Conservation (phyloP, 2,888 invertebrate genomes). For the Tiliacea aurago region DNA sequence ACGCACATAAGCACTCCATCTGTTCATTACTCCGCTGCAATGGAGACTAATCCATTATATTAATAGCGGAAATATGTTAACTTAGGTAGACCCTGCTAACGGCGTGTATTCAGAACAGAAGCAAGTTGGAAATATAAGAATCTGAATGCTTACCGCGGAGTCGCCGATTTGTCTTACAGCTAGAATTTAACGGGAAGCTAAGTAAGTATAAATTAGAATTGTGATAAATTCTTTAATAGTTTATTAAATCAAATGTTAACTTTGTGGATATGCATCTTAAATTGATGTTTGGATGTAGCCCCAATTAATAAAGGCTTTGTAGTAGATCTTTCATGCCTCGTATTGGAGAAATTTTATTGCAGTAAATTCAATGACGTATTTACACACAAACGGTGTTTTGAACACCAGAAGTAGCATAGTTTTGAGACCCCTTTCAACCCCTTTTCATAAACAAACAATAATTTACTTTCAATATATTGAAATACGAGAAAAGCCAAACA, state of each 20-base stretch:
- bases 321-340: constrained; percentile 40
- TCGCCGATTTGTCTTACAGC: constrained; percentile 48
- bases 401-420: constrained; percentile 27
- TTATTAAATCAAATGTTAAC: constrained; percentile 53
- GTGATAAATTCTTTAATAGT: constrained; percentile 64
- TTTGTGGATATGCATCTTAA: constrained; percentile 48
- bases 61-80: constrained; percentile 54
- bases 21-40: constrained; percentile 40
- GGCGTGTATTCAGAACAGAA: constrained; percentile 47
- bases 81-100: constrained; percentile 44
- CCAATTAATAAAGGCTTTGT: constrained; percentile 54
- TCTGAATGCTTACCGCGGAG: constrained; percentile 48
- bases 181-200: constrained; percentile 38
- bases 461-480: not conserved
- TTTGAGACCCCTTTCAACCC: not conserved
- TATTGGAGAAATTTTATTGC: constrained; percentile 37
- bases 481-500: not conserved
- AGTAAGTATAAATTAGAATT: constrained; percentile 59
- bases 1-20: constrained; percentile 27
- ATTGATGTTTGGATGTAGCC: constrained; percentile 59
- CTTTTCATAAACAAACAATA: not conserved
- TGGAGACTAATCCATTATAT: constrained; percentile 40
- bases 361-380: constrained; percentile 7
- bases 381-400: constrained; percentile 19
- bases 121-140: constrained; percentile 53